Percentiles rank a stretch among this genome's conserved stretches.
Evolutionary conservation across 2,888 invertebrate genomes (phyloP).

Genomic region (Junonia oenone): DNA sequence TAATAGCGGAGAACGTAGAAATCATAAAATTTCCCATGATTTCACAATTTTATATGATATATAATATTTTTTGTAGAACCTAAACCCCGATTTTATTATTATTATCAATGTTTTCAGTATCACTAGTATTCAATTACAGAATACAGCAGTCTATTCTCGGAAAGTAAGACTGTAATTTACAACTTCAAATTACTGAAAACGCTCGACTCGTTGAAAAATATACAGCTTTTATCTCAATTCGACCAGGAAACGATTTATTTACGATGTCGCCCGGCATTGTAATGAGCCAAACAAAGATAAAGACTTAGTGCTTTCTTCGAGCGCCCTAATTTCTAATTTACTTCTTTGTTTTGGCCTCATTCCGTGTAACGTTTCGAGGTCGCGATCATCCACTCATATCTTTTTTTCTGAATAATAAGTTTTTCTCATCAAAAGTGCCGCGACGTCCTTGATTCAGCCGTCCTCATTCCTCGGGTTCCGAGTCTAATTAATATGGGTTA

Average conservation of each 20-base stretch:
- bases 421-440: conserved; percentile 24
- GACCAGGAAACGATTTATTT: conserved; percentile 57
- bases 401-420: conserved; percentile 22
- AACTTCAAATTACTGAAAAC: conserved; percentile 37
- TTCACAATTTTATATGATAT: background rate
- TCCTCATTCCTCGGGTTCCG: conserved; percentile 34
- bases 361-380: conserved; percentile 41
- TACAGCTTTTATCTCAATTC: conserved; percentile 51
- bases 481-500: conserved; percentile 25
- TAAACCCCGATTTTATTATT: background rate
- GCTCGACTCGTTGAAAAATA: conserved; percentile 45
- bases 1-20: conserved; percentile 34
- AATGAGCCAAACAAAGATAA: conserved; percentile 35
- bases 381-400: conserved; percentile 30
- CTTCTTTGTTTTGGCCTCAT: conserved; percentile 45
- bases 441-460: conserved; percentile 56
- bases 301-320: conserved; percentile 28
- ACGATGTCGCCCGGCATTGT: conserved; percentile 40
- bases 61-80: background rate
- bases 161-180: conserved; percentile 28
- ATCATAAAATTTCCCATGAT: background rate
- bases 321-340: conserved; percentile 41
- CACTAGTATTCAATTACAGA: conserved; percentile 13
- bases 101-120: background rate
- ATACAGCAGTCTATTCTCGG: conserved; percentile 30